Conservation (phyloP, 2,888 invertebrate genomes). For the Apamea anceps region DNA sequence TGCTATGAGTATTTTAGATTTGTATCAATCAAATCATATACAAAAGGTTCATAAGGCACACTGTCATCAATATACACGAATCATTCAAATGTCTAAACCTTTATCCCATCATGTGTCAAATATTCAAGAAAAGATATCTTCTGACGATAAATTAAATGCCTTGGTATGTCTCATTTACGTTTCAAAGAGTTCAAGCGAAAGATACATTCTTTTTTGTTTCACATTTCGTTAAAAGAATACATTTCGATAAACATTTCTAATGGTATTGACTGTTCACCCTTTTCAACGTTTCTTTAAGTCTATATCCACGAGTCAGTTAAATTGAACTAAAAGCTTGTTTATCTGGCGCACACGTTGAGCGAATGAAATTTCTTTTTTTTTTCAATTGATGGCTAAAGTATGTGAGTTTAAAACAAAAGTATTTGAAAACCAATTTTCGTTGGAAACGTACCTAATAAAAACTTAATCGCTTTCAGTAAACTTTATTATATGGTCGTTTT, state of each 20-base stretch:
- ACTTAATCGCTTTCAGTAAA: conserved; percentile 41
- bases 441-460: conserved; percentile 43
- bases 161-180: conserved; percentile 28
- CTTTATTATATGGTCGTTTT: conserved; percentile 26
- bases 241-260: conserved; percentile 48
- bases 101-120: conserved; percentile 18
- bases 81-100: conserved; percentile 8
- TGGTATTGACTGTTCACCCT: conserved; percentile 56
- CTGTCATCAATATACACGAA: conserved; percentile 13
- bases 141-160: conserved; percentile 24
- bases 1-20: conserved; percentile 15
- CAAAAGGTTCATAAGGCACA: no score
- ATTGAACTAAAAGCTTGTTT: conserved; percentile 56
- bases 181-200: conserved; percentile 24
- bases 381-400: conserved; percentile 24
- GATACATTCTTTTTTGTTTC: conserved; percentile 37
- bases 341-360: conserved; percentile 47
- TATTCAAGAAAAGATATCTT: conserved; percentile 11
- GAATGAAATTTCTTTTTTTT: conserved; percentile 48
- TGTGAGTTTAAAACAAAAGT: conserved; percentile 57
- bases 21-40: no score
- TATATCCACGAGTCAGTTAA: conserved; percentile 43
- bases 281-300: conserved; percentile 53
- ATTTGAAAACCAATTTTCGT: conserved; percentile 49
- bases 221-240: conserved; percentile 42